These are phyloP conservation scores for Sepioteuthis lessoniana DNA, from an alignment of 2,888 invertebrate species.

Conservation along the genomic window DNA sequence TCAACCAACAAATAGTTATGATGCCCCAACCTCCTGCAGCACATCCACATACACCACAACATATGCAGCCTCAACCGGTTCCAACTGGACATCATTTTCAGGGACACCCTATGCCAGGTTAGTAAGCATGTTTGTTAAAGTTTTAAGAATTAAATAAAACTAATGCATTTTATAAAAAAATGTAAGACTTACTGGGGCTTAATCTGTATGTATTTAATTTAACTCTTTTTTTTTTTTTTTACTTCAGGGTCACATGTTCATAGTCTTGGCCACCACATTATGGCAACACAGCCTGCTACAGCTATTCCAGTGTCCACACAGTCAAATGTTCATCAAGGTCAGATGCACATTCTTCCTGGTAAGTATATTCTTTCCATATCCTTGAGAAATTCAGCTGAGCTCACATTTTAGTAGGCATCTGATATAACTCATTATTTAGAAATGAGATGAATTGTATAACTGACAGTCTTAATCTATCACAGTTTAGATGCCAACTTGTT, in stretches of 20 bases:
- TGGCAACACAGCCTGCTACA: constrained; percentile 43
- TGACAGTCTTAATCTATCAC: too few species aligned
- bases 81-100: constrained; percentile 61
- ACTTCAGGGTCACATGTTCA: constrained; percentile 41
- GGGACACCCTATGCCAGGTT: constrained; percentile 62
- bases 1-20: constrained; percentile 60
- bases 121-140: constrained; percentile 40
- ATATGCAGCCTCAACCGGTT: constrained; percentile 51
- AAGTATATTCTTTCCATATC: not conserved
- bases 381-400: not conserved
- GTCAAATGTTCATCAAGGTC: constrained; percentile 43
- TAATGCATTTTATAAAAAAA: not conserved
- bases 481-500: too few species aligned
- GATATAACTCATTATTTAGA: not conserved
- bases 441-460: too few species aligned
- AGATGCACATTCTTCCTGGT: constrained; percentile 23
- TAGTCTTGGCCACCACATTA: constrained; percentile 35
- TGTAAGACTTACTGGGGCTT: not conserved
- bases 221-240: not conserved
- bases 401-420: not conserved
- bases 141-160: too few species aligned
- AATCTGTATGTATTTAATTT: not conserved
- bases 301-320: constrained; percentile 47
- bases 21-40: constrained; percentile 56
- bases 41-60: constrained; percentile 58